These are phyloP conservation scores for Drosophila repletoides DNA, from an alignment of 1,140 invertebrate genomes.

Conservation along the genomic window DNA sequence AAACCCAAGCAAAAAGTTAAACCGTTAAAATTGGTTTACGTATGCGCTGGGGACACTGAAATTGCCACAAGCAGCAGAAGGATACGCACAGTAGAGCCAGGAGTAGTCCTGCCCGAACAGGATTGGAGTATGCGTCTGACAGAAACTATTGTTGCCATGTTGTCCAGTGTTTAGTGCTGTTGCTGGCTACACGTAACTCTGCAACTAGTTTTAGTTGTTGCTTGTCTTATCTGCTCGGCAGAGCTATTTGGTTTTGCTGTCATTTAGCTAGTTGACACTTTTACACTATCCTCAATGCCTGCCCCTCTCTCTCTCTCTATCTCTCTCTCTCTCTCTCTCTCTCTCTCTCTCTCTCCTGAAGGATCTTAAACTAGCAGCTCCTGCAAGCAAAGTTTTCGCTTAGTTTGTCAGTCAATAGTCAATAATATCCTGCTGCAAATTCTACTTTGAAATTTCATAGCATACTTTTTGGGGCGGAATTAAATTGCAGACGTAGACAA, in stretches of 20 bases:
- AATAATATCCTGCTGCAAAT: too few species aligned
- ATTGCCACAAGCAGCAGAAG: neutral
- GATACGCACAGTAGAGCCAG: neutral
- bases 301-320: neutral
- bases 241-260: conserved; percentile 39
- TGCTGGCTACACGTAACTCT: too few species aligned
- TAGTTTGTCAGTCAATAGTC: too few species aligned
- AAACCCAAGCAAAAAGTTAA: conserved; percentile 63
- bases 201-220: neutral
- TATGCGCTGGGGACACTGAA: conserved; percentile 29
- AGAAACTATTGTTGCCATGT: conserved; percentile 49
- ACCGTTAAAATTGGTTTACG: conserved; percentile 77
- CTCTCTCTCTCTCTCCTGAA: neutral
- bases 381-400: too few species aligned
- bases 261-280: conserved; percentile 51
- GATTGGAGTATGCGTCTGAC: conserved; percentile 39
- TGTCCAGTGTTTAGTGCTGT: conserved; percentile 3
- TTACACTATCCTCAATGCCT: neutral
- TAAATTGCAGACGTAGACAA: too few species aligned
- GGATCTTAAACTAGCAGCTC: too few species aligned
- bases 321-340: neutral
- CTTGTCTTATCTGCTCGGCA: conserved; percentile 45
- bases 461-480: neutral
- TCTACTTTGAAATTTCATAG: too few species aligned
- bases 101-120: too few species aligned